Percentiles rank a stretch among this genome's conserved stretches.
Conservation (phyloP, 2,113 vertebrate genomes). For the Vombatus ursinus region DNA sequence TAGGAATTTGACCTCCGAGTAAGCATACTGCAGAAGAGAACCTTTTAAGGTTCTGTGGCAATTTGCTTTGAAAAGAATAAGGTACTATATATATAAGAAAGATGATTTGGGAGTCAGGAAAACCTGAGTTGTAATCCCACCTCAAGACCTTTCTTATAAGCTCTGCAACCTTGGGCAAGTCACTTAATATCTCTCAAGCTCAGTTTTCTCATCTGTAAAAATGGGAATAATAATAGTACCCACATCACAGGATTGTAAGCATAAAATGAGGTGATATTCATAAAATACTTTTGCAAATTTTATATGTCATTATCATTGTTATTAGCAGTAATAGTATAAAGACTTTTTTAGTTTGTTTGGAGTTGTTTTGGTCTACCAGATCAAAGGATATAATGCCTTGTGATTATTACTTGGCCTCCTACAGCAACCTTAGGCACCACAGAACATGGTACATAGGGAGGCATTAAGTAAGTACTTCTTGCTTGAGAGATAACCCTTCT, state of each 20-base stretch:
- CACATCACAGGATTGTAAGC: background rate
- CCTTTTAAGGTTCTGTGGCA: background rate
- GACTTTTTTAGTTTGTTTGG: background rate
- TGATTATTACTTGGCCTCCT: background rate
- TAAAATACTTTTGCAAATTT: background rate
- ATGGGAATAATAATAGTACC: background rate
- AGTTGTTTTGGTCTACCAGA: background rate
- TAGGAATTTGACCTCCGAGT: background rate
- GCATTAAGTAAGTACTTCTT: background rate
- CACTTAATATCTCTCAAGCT: background rate
- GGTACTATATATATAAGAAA: background rate
- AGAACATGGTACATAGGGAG: background rate
- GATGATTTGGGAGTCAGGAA: background rate
- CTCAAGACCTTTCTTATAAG: background rate
- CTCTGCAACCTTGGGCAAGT: background rate
- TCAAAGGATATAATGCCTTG: background rate
- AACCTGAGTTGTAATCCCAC: background rate
- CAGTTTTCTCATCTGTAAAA: background rate
- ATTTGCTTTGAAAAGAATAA: background rate
- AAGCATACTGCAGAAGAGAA: background rate
- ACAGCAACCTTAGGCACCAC: background rate
- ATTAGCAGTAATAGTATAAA: background rate
- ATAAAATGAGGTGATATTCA: background rate
- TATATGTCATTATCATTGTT: background rate
- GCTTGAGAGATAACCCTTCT: background rate